Evolutionary conservation across 2,797 vertebrate species (phyloP), one percentile per base, ranked within the genome.

Genomic region (Eulemur mongoz): DNA sequence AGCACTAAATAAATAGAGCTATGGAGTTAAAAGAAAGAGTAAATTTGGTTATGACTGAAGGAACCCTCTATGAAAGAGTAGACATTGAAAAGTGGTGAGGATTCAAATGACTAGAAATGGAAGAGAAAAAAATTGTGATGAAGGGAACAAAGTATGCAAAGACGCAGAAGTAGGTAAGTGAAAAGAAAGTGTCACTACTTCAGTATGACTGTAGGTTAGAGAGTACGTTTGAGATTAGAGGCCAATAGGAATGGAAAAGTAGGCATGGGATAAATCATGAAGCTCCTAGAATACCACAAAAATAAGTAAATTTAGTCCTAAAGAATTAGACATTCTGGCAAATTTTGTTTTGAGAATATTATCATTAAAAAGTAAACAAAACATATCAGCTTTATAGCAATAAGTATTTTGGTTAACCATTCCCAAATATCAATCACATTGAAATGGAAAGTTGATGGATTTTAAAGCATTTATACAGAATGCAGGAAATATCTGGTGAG

Each of bases 291-390:
- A 92, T 27, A 52, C 6, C 38, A 78, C 4, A 89, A 61, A 82
- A 67, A 91, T 30, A 40, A 54, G 45, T 75, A 87, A 76, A 70
- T 88, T 72, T 87, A 72, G 32, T 57, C 23, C 1, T 70, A 17
- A 83, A 83, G 54, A 83, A 88, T 76, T 84, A 89, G 43, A 82
- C 18, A 67, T 4, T 94, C 45, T 38, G 11, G 32, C n/a, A 85
- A 89, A 22, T 89, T 89, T 69, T n/a, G 35, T 86, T 95, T 82
- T 63, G 43, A 87, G 84, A 87, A 90, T 70, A 81, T 48, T 59
- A 35, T 69, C 27, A 69, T 45, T 79, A 57, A 75, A 76, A 92
- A 43, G 22, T 61, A 52, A 87, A 48, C 30, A 88, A 72, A 91
- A 43, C 8, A 14, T 76, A 65, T 54, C 59, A 76, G 43, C 35